Evolutionary conservation across 2,797 vertebrate genomes (phyloP).

Genomic region (Thunnus albacares): DNA sequence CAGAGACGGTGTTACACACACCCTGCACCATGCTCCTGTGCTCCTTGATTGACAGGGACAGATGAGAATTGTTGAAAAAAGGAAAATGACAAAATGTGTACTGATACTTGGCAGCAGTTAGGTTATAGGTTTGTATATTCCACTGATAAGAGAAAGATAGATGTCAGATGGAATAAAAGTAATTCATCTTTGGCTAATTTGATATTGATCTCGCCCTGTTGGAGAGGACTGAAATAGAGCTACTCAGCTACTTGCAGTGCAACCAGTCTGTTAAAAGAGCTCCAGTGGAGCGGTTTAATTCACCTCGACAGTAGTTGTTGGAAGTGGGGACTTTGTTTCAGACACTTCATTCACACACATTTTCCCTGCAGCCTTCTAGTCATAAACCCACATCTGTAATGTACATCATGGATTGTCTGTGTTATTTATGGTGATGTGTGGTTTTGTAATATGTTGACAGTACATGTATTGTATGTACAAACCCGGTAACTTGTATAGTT

Average conservation of each 20-base stretch:
- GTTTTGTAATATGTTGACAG: neutral
- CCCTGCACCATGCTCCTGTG: slow-evolving; percentile 41
- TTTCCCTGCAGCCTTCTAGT: neutral
- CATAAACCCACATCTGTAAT: neutral
- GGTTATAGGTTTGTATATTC: neutral
- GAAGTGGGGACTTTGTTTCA: neutral
- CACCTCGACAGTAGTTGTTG: neutral
- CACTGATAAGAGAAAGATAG: neutral
- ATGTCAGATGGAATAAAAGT: neutral
- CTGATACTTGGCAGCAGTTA: slow-evolving; percentile 8
- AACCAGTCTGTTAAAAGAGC: no score
- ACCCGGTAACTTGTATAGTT: no score
- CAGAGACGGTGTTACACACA: slow-evolving; percentile 44
- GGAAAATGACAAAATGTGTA: slow-evolving; percentile 41
- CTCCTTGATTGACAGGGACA: slow-evolving; percentile 84
- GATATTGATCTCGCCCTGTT: neutral
- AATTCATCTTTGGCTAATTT: neutral
- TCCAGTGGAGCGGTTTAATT: neutral
- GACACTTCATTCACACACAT: neutral
- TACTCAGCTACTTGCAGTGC: neutral
- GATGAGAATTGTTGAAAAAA: slow-evolving; percentile 71
- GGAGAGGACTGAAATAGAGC: neutral
- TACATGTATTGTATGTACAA: no score
- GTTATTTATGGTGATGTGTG: neutral
- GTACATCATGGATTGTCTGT: no score